phyloP scores from a whole-genome alignment of 2,113 vertebrate genomes.

The Spilogale gracilis region DNA sequence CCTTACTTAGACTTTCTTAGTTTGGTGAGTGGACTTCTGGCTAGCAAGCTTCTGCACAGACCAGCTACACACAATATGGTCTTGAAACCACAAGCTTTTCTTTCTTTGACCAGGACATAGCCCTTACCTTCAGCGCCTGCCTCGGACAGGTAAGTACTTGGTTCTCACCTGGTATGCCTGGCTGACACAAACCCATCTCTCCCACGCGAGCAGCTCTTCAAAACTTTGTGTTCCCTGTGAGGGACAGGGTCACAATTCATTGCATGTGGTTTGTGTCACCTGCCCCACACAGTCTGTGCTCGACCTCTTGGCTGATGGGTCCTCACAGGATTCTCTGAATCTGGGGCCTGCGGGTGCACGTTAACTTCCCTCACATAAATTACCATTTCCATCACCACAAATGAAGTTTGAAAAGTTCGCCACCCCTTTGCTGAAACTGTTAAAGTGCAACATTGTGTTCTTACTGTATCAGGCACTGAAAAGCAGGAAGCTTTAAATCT shows the following conservation, averaged over 20 bases:
- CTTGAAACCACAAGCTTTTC: neutral
- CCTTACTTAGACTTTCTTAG: neutral
- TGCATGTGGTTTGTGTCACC: neutral
- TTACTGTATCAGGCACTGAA: slow-evolving; percentile 64
- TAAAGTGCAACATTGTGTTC: slow-evolving; percentile 19
- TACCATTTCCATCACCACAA: neutral
- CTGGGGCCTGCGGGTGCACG: neutral
- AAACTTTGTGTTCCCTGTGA: neutral
- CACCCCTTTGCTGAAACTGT: neutral
- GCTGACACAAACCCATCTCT: neutral
- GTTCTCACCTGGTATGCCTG: neutral
- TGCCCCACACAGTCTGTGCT: neutral
- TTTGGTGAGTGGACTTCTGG: neutral
- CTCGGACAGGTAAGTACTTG: neutral
- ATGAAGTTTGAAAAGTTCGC: neutral
- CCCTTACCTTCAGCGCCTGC: neutral
- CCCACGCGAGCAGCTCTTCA: neutral
- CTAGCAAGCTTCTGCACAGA: neutral
- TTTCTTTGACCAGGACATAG: neutral
- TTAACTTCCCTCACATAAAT: neutral
- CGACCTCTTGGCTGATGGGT: neutral
- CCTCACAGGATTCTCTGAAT: neutral
- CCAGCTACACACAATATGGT: neutral
- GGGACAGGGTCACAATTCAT: neutral
- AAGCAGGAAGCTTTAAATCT: slow-evolving; percentile 33